phyloP scores from a whole-genome alignment of 2,888 invertebrate genomes.

The Pteria penguin region DNA sequence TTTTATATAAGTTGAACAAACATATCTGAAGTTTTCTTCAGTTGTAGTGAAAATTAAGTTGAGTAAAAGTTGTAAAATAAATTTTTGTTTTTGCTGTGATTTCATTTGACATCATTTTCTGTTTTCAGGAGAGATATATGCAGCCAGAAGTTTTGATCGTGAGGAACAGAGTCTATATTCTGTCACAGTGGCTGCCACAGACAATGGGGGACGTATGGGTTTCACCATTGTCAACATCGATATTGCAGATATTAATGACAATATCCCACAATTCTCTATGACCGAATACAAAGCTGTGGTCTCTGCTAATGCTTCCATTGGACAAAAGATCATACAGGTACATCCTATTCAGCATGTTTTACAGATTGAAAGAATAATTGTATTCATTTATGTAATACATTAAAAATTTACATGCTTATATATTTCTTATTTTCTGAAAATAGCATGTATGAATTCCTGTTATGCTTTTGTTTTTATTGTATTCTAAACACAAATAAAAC shows the following conservation, averaged over 20 bases:
- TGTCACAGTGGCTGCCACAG: conserved; percentile 78
- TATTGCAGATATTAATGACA: conserved; percentile 79
- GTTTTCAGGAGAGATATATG: conserved; percentile 75
- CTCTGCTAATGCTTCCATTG: conserved; percentile 68
- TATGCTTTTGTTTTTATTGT: too few species aligned
- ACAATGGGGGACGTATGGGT: conserved; percentile 79
- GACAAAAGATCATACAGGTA: conserved; percentile 74
- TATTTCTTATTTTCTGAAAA: too few species aligned
- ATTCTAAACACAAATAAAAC: too few species aligned
- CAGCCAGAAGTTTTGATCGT: conserved; percentile 88
- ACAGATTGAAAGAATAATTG: too few species aligned
- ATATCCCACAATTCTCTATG: conserved; percentile 77
- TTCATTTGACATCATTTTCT: conserved; percentile 7
- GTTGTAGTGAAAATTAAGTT: too few species aligned
- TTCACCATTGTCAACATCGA: conserved; percentile 68
- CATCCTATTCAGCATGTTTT: too few species aligned
- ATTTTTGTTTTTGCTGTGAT: background rate
- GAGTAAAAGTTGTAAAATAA: too few species aligned
- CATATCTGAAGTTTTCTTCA: too few species aligned
- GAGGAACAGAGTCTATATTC: conserved; percentile 83
- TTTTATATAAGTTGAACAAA: too few species aligned
- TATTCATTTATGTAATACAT: too few species aligned
- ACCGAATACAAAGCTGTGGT: conserved; percentile 77
- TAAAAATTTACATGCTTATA: too few species aligned
- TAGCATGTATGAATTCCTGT: too few species aligned